Evolutionary conservation across 2,797 vertebrate species (phyloP).

Genomic region (Pitangus sulphuratus): DNA sequence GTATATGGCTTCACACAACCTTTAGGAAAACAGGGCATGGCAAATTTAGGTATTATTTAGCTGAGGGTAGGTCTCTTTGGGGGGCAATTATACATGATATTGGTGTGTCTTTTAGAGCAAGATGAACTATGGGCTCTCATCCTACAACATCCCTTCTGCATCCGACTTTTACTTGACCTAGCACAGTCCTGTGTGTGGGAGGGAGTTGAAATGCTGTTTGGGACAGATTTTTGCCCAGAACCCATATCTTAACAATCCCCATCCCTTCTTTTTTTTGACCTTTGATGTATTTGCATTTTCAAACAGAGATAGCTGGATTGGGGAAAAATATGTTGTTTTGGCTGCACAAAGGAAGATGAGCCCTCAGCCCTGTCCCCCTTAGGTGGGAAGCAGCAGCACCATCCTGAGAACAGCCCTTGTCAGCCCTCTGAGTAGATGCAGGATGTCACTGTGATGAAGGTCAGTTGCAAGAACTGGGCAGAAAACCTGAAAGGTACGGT

Average conservation of each 20-base stretch:
- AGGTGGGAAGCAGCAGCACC: not conserved
- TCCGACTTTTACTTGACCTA: not conserved
- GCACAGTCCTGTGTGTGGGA: not conserved
- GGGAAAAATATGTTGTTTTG: not conserved
- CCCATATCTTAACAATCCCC: not conserved
- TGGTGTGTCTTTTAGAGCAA: not conserved
- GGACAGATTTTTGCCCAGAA: not conserved
- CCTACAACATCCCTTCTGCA: not conserved
- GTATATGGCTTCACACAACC: not conserved
- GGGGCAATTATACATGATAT: not conserved
- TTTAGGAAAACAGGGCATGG: not conserved
- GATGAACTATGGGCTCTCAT: not conserved
- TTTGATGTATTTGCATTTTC: not conserved
- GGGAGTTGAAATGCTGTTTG: not conserved
- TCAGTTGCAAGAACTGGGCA: not conserved
- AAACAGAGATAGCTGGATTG: not conserved
- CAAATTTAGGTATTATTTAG: not conserved
- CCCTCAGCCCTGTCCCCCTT: not conserved
- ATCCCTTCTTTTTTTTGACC: not conserved
- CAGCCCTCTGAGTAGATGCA: not conserved
- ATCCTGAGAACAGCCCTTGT: not conserved
- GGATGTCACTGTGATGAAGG: not conserved
- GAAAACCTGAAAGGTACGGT: not conserved
- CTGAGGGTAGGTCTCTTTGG: not conserved
- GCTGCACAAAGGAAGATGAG: not conserved